Evolutionary conservation across 2,888 invertebrate genomes (phyloP), one percentile per base, ranked within the genome.

Genomic region (Plebejus anna): DNA sequence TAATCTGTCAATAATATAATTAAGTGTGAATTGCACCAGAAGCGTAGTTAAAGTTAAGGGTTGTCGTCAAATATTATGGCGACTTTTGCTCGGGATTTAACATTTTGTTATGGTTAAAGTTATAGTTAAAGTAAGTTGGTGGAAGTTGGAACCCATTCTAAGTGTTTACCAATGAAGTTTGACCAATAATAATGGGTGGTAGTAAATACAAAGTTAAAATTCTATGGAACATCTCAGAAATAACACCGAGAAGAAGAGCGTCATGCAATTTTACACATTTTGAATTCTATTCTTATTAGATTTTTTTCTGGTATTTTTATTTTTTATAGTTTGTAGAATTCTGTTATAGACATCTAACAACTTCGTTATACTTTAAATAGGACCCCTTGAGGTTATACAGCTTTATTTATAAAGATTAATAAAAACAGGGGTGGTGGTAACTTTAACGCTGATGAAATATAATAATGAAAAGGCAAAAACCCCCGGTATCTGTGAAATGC

Each of bases 391-490:
- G 6, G 22, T 59, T 22, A n/a, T 59, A 22, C 28, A 61, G 1
- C 22, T 22, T 28, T 28, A 7, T 61, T n/a, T 59, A 22, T n/a
- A 28, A 28, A 61, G 11, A 61, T 61, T 61, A 28, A 61, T 28
- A 28, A 59, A 7, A 66, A 16, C 36, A 36, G 32, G 66, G 66
- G 13, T 36, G 11, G 61, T 59, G 11, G 61, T 66, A 66, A 66
- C 3, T 66, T 9, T 13, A 66, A 66, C 66, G 13, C 36, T 1
- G 36, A 66, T 66, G 36, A 66, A 66, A 66, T 32, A 36, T 36
- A 61, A 28, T 61, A 11, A 22, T 22, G 22, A 61, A 32, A 66
- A 13, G 13, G 83, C 87, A 90, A 92, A 93, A 92, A 93, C 85
- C 84, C 79, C 79, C 79, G 87, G 89, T 84, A 89, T 89, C 83